Evolutionary conservation across 2,888 invertebrate genomes (phyloP), one percentile per base, ranked within the genome.

Genomic region (Physocephala rufipes): DNA sequence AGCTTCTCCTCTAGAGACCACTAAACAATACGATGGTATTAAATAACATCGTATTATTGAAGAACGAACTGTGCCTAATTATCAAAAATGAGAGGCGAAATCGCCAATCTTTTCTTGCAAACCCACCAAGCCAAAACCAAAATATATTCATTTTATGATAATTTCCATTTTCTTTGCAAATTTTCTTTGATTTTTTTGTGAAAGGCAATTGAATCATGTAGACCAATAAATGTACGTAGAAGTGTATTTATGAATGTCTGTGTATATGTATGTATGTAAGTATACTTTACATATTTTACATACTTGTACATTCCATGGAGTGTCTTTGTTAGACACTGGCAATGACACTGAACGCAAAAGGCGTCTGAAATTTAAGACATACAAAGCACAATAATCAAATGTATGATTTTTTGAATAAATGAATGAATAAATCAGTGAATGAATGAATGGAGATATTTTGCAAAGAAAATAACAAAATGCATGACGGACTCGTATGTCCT

Each of bases 341-440:
- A 73, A 67, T 73, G 71, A 59, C 74, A 67, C 63, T 71, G 74
- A 74, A 68, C 70, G 68, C 67, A 59, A 64, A 30, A 16, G 45
- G 67, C 62, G 36, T 59, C 47, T 62, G 67, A 62, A 58, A 58
- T 51, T 58, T 61, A 68, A 64, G 12, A 53, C 36, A 36, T 7
- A 62, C 21, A n/a, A 19, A 30, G 43, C 9, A 53, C 7, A 19
- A 65, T 28, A 51, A 47, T 65, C 30, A 66, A 66, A 65, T 65
- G 65, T 47, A 26, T n/a, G 47, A 21, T 65, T 65, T 19, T 47
- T 65, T 62, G 21, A 62, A 19, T 53, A 9, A 7, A 36, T 36
- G 36, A 36, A 9, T 36, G 36, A 36, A 9, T 36, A 9, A 36
- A 36, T 36, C 21, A 53, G 24, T 53, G 21, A 21, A 1, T 53